Evolutionary conservation across 2,888 invertebrate species (phyloP), one percentile per base, ranked within the genome.

Genomic region (Ptychoptera contaminata): DNA sequence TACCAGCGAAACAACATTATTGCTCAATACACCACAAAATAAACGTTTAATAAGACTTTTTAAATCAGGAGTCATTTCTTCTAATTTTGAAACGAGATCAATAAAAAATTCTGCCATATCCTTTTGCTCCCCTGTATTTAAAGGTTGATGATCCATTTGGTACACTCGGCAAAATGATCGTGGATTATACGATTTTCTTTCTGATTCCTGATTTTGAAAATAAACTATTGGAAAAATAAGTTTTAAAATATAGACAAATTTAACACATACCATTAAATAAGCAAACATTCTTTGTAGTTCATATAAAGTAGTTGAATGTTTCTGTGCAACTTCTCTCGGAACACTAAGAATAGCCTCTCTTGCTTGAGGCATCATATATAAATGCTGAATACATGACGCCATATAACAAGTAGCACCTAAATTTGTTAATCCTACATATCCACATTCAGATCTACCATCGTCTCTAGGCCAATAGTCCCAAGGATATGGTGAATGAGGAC

Each of bases 401-500:
- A 94, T 91, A 65, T 94, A 94, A 62, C 94, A 94, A 1, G 94
- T 94, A 23, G 94, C 94, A 23, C 94, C 94, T 12, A 94, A 72
- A 67, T 94, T 94, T 0, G 92, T 91, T 5, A 94, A 70, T 0
- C 94, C 94, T 1, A 92, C 93, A 65, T 88, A 92, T 10, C 94
- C 94, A 62, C 91, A 92, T 57, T 90, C 88, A 0, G 92, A 85
- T 2, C 94, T 74, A 0, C 91, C 90, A 61, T 93, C 94, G 58
- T 94, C 94, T 48, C 90, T 85, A 2, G 94, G 94, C 94, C 94
- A 94, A 66, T 93, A 93, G 65, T 94, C 94, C 93, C 93, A 94
- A 0, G 90, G 87, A 67, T 92, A 93, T 0, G 86, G 80, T 1
- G 82, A 78, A 58, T 83, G 81, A 0, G 83, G 79, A 7, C 82